Evolutionary conservation across 2,888 invertebrate genomes (phyloP), one percentile per base, ranked within the genome.

Genomic region (Macrosoma leucophasiata): DNA sequence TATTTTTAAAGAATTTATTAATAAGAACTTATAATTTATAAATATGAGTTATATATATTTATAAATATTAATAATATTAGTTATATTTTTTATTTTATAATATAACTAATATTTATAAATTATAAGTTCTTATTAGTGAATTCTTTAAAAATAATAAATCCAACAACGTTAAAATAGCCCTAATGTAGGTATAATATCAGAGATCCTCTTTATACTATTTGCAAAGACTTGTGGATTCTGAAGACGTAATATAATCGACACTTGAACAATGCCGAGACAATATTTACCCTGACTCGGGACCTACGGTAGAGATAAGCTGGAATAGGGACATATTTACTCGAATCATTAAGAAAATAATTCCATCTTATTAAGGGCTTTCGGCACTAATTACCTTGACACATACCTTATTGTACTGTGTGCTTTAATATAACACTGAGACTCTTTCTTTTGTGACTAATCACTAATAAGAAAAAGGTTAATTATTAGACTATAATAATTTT

Each of bases 271-370:
- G 30, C 32, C 22, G 19, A 36, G 43, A 43, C 33, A 39, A 43
- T 43, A 34, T 43, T 43, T 39, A 27, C 39, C 22, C 31, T 29
- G 33, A 38, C 35, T 30, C 30, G 30, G 27, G 39, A 33, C 36
- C 30, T 19, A 21, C 25, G 25, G 25, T 20, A 29, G 35, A 28
- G 36, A 27, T 32, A 32, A 30, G 18, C 25, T 37, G 35, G 33
- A 35, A 37, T 33, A 35, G 17, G 27, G 28, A 25, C 35, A 30
- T 40, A 36, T 43, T 40, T 40, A 33, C 40, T 36, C 33, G 29
- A 29, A 39, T 36, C 33, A 40, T 43, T 40, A 40, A 31, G 39
- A 29, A 39, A 43, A 43, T 43, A 40, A 43, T 39, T 35, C 35
- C 35, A 29, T 35, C 22, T 35, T 33, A 36, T 38, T 35, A 37